phyloP scores from a whole-genome alignment of 2,888 invertebrate genomes.

The Tetragonula carbonaria region DNA sequence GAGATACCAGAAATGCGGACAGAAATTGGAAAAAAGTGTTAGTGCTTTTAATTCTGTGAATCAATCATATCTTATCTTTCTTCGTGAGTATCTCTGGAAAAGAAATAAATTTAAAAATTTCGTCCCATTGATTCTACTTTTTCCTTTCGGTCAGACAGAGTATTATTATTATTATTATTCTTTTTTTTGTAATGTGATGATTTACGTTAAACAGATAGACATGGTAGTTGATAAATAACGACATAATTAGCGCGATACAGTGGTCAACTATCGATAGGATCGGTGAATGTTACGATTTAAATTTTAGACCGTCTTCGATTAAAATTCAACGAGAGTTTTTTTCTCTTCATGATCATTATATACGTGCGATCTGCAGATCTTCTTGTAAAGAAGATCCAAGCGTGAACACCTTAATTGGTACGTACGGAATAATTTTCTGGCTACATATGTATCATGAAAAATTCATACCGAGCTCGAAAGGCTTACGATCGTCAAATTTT shows the following conservation, averaged over 20 bases:
- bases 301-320: constrained; percentile 54
- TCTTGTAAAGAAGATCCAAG: constrained; percentile 57
- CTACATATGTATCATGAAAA: constrained; percentile 65
- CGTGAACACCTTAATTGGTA: constrained; percentile 69
- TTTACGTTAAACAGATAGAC: not conserved
- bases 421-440: constrained; percentile 57
- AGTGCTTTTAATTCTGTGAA: no score
- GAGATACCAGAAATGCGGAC: no score
- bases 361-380: constrained; percentile 58
- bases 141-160: no score
- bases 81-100: no score
- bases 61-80: no score
- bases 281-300: constrained; percentile 31
- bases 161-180: no score
- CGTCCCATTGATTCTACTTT: no score
- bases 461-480: constrained; percentile 58
- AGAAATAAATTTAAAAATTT: no score
- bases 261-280: constrained; percentile 38
- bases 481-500: constrained; percentile 31
- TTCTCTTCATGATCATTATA: constrained; percentile 31
- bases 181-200: not conserved
- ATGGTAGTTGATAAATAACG: constrained; percentile 14
- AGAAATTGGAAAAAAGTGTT: no score
- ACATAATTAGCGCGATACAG: constrained; percentile 35
- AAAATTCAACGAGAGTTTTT: constrained; percentile 60